Base-by-base conservation (phyloP, 2,113 vertebrate species). In the Misgurnus anguillicaudatus region DNA sequence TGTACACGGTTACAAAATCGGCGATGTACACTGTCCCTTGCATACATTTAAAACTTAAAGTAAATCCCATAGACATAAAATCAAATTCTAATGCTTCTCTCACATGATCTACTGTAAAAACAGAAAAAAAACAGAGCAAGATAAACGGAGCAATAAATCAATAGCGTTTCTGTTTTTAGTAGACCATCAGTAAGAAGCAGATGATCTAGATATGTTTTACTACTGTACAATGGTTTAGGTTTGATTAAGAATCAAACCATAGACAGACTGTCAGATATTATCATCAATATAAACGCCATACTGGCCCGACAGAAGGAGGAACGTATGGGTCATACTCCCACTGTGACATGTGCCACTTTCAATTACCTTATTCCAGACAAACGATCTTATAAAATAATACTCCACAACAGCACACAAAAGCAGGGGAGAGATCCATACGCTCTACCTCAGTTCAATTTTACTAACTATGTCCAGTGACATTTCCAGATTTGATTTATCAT, bases 401-500 rank as follows among this genome's bases (percentile, higher is more conserved):
- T 51, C 17, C 6, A 19, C 14, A 17, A 19, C 3, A 24, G 21
- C 38, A 1, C 47, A 3, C 47, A 17, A 66, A 1, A 51, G 47
- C 45, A 63, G 2, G 4, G 69, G 61, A 39, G 13, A 75, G 21
- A 51, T 21, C 9, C 16, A n/a, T 74, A 14, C 57, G 14, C 31
- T 10, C 64, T 64, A 1, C 14, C 24, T n/a, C 58, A 21, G 38
- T 71, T 24, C 60, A 71, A 67, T 63, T 76, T 71, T 17, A 77
- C 38, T 87, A 83, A 75, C 76, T 80, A 83, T 21, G 69, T 19
- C 41, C 16, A 84, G 78, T 81, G 84, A 80, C 80, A 75, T 83
- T 87, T 89, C 68, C 77, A 85, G 61, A 83, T 81, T 78, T 39
- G 19, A 84, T 67, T n/a, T 36, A 85, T 83, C 73, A 47, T 24